Base-by-base conservation (phyloP, 2,113 vertebrate species). In the Rafetus swinhoei region DNA sequence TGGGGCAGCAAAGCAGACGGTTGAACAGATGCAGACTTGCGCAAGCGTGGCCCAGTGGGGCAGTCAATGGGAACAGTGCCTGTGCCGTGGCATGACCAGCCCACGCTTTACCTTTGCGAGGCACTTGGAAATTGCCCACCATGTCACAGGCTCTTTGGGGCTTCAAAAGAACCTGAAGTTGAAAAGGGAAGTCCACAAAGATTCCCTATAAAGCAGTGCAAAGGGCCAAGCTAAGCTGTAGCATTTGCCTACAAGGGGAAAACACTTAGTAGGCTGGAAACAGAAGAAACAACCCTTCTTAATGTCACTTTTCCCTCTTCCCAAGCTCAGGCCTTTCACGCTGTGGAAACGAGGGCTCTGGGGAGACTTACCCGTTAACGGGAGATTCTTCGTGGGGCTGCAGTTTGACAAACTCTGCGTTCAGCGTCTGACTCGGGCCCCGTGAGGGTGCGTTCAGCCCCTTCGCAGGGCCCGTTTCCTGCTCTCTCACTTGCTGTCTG, bases 361-460 rank as follows among this genome's bases (percentile, higher is more conserved):
- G 45, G 45, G 86, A 54, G 74, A 1, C 80, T 85, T 8, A 76
- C 29, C 86, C 89, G 76, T 60, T 56, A 89, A 27, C 62, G 57
- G 88, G 93, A 93, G 95, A 85, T 39, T 9, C 86, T 84, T 35
- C n/a, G 21, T 81, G 85, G 90, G 82, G 25, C 93, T 88, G 29
- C 1, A 89, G 80, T 90, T 90, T 54, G 19, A 91, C 94, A 97
- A 95, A 96, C 96, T 95, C 87, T 83, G 89, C 90, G 95, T 59
- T 88, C 1, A 3, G 10, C 35, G 10, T 81, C 82, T 55, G 85
- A 79, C 85, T 89, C 24, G 53, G 93, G 85, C 85, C 90, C 27
- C 1, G 90, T 15, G 91, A 84, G 80, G 95, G 95, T 93, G 86
- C 93, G 92, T 79, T 53, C 90, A 90, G 90, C 85, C 45, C 92